phyloP scores from a whole-genome alignment of 2,888 invertebrate species.

The Drosophila pseudotakahashii region DNA sequence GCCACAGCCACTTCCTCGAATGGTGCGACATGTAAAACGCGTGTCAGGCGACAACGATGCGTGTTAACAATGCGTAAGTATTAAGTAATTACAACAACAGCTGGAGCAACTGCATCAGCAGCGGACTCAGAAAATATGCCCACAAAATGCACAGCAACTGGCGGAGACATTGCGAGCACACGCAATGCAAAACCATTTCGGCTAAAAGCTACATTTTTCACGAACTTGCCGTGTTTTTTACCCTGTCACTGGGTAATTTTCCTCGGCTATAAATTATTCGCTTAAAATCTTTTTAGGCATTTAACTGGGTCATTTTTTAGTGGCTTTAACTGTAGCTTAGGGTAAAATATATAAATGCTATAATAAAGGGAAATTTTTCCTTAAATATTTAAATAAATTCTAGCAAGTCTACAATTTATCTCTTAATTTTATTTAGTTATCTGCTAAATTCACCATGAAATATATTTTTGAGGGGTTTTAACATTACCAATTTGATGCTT shows the following conservation, averaged over 20 bases:
- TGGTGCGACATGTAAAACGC: conserved; percentile 72
- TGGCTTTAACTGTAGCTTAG: background rate
- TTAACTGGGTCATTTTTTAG: background rate
- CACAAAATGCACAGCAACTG: background rate
- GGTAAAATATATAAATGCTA: background rate
- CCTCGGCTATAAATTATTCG: background rate
- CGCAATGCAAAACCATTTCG: conserved; percentile 56
- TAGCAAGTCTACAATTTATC: no score
- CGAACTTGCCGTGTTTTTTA: conserved; percentile 43
- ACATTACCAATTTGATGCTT: no score
- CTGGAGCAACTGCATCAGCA: conserved; percentile 42
- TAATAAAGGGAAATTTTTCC: background rate
- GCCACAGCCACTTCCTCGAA: conserved; percentile 61
- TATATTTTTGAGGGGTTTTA: no score
- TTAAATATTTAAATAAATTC: no score
- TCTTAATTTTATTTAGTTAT: no score
- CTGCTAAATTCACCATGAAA: no score
- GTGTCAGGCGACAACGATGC: conserved; percentile 68
- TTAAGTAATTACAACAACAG: conserved; percentile 70
- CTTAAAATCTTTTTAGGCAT: background rate
- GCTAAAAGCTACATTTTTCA: conserved; percentile 54
- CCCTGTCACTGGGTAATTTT: conserved; percentile 4
- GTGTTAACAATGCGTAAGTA: conserved; percentile 75
- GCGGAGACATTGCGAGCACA: conserved; percentile 20
- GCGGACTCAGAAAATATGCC: conserved; percentile 11